phyloP scores from a whole-genome alignment of 2,888 invertebrate genomes.

The Drosophila borealis region DNA sequence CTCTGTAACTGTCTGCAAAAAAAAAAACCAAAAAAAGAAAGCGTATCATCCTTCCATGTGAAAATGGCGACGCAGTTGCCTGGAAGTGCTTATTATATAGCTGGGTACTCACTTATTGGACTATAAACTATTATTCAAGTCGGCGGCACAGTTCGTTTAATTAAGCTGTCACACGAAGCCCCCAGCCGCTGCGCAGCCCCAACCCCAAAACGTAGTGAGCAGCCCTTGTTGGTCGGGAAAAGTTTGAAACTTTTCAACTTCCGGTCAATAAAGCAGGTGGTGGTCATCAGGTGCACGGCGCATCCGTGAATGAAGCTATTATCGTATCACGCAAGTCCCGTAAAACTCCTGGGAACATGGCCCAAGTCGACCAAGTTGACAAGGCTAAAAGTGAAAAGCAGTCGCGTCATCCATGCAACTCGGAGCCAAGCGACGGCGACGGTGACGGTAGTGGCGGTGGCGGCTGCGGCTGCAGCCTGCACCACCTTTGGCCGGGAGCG shows the following conservation, averaged over 20 bases:
- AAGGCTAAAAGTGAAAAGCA: conserved; percentile 72
- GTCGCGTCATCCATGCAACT: conserved; percentile 62
- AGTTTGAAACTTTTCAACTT: conserved; percentile 82
- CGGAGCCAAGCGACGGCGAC: neutral
- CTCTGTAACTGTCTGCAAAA: conserved; percentile 16
- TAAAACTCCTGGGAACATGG: conserved; percentile 61
- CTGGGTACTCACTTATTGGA: conserved; percentile 15
- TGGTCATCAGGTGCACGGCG: conserved; percentile 78
- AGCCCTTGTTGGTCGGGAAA: conserved; percentile 46
- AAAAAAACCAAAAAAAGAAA: conserved; percentile 3
- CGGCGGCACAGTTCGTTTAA: conserved; percentile 53
- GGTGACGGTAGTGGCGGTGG: neutral
- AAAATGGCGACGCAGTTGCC: conserved; percentile 59
- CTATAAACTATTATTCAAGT: conserved; percentile 47
- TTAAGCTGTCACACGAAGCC: conserved; percentile 67
- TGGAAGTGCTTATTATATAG: conserved; percentile 20
- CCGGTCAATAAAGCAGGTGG: conserved; percentile 81
- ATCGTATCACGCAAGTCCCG: conserved; percentile 65
- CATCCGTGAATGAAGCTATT: conserved; percentile 74
- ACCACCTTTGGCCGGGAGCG: conserved; percentile 46
- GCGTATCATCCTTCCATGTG: conserved; percentile 11
- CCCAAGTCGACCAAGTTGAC: conserved; percentile 47
- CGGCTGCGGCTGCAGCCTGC: conserved; percentile 17
- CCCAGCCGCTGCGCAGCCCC: conserved; percentile 20
- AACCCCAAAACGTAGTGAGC: neutral